Conservation (phyloP, 2,888 invertebrate genomes). For the Bombylius major region DNA sequence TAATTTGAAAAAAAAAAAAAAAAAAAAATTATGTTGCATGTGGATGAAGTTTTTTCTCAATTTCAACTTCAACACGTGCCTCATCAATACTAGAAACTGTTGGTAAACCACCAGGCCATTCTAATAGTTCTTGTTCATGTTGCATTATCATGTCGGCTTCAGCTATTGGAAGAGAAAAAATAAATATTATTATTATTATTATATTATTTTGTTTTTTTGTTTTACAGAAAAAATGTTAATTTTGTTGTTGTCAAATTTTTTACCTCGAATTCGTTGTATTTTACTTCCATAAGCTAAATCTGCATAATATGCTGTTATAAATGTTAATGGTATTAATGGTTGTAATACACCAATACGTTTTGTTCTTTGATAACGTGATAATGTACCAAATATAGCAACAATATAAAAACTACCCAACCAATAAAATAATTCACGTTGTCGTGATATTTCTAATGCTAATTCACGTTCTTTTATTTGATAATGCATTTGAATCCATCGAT, state of each 20-base stretch:
- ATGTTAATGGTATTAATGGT: constrained; percentile 59
- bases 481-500: constrained; percentile 67
- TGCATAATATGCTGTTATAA: constrained; percentile 56
- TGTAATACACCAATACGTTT: constrained; percentile 46
- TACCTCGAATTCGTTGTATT: constrained; percentile 60
- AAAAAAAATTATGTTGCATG: constrained; percentile 21
- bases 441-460: constrained; percentile 57
- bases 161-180: constrained; percentile 30
- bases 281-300: constrained; percentile 70
- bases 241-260: constrained; percentile 13
- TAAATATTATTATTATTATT: background rate
- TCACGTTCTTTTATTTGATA: constrained; percentile 64
- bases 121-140: constrained; percentile 55
- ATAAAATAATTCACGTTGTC: constrained; percentile 56
- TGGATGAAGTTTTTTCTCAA: constrained; percentile 51
- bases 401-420: constrained; percentile 59
- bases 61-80: constrained; percentile 48
- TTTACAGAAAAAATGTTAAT: constrained; percentile 6
- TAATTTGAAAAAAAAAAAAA: no score
- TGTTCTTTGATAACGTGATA: constrained; percentile 45
- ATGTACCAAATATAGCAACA: constrained; percentile 40
- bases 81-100: constrained; percentile 57
- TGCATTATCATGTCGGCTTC: constrained; percentile 72
- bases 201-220: constrained; percentile 2
- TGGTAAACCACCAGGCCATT: constrained; percentile 62